Conservation (phyloP, 2,113 vertebrate genomes). For the Mobula hypostoma region DNA sequence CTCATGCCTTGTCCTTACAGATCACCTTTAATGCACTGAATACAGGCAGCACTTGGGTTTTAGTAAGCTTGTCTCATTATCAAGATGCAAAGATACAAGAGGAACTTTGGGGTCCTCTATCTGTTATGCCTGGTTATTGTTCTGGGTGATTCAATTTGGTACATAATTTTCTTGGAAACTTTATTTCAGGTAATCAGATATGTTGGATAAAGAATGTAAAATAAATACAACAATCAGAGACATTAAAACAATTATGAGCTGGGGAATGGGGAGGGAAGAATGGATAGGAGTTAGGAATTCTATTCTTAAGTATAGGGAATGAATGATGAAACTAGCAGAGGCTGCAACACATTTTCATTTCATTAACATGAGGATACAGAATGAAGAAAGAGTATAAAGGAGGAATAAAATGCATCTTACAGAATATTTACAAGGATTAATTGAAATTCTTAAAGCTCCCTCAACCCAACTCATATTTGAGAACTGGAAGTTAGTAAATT, state of each 20-base stretch:
- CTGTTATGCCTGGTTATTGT: not conserved
- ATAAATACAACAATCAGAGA: not conserved
- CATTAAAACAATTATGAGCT: not conserved
- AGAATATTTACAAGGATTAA: not conserved
- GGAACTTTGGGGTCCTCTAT: not conserved
- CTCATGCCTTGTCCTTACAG: not conserved
- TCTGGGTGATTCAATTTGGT: too few relatives aligned
- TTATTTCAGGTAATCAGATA: not conserved
- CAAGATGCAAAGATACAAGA: not conserved
- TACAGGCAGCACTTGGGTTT: not conserved
- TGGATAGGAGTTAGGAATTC: not conserved
- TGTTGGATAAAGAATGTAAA: not conserved
- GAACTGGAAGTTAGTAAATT: not conserved
- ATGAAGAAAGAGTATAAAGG: not conserved
- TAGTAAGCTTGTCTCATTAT: not conserved
- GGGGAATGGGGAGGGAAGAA: not conserved
- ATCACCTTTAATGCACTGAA: slow-evolving; percentile 16
- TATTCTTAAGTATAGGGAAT: not conserved
- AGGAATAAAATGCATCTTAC: not conserved
- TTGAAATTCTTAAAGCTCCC: not conserved
- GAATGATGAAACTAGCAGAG: not conserved
- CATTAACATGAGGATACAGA: not conserved
- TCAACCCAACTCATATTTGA: not conserved
- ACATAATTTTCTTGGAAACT: not conserved
- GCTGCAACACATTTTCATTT: not conserved